Conservation (phyloP, 2,113 vertebrate genomes). For the Heterochromis multidens region DNA sequence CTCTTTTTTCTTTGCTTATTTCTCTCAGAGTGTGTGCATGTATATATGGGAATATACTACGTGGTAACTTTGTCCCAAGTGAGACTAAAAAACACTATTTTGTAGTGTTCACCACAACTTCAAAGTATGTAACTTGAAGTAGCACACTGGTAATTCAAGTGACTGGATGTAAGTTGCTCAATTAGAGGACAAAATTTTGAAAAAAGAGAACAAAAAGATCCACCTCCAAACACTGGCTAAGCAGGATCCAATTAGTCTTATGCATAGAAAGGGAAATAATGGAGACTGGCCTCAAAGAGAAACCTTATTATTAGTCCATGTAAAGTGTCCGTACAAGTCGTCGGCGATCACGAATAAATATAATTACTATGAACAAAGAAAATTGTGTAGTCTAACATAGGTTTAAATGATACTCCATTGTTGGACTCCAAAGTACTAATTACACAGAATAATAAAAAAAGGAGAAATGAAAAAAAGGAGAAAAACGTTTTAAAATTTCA, state of each 20-base stretch:
- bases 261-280: slow-evolving; percentile 54
- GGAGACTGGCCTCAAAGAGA: slow-evolving; percentile 44
- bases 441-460: slow-evolving; percentile 48
- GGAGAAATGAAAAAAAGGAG: slow-evolving; percentile 7
- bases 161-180: slow-evolving; percentile 10
- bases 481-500: slow-evolving; percentile 16
- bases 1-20: slow-evolving; percentile 15
- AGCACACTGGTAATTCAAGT: not conserved
- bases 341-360: slow-evolving; percentile 66
- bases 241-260: slow-evolving; percentile 59
- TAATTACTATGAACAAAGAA: slow-evolving; percentile 70
- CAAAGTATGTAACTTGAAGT: not conserved
- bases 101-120: not conserved
- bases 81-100: not conserved
- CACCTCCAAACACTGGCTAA: slow-evolving; percentile 20
- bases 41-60: not conserved
- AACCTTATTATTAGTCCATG: slow-evolving; percentile 50
- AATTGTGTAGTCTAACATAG: slow-evolving; percentile 33
- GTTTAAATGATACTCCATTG: slow-evolving; percentile 54
- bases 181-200: slow-evolving; percentile 12
- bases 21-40: not conserved
- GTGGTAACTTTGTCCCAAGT: not conserved
- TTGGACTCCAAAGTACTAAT: slow-evolving; percentile 62
- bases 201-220: slow-evolving; percentile 22
- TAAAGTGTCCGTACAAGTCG: slow-evolving; percentile 46